Conservation (phyloP, 2,888 invertebrate genomes). For the Caradrina kadenii region DNA sequence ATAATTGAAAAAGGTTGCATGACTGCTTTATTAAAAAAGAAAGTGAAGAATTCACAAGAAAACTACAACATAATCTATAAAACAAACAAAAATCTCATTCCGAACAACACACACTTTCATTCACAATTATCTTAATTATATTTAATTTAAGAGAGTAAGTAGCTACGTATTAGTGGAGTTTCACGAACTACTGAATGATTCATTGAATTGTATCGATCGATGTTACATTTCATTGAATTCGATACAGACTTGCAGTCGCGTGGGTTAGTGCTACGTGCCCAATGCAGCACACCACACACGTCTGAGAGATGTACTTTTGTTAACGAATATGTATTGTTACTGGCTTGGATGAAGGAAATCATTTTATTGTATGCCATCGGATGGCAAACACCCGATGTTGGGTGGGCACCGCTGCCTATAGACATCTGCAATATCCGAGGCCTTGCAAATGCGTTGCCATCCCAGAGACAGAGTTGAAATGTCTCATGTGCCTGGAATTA, state of each 20-base stretch:
- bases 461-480: too few relatives aligned
- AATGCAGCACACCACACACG: conserved; percentile 39
- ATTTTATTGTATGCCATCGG: too few relatives aligned
- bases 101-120: conserved; percentile 59
- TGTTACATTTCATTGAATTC: conserved; percentile 56
- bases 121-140: conserved; percentile 57
- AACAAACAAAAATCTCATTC: conserved; percentile 24
- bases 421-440: too few relatives aligned
- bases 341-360: too few relatives aligned
- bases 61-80: conserved; percentile 25
- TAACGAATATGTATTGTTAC: not conserved
- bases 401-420: too few relatives aligned
- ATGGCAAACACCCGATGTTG: too few relatives aligned
- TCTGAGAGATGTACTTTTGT: conserved; percentile 44
- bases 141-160: conserved; percentile 50
- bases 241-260: conserved; percentile 26
- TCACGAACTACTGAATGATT: conserved; percentile 67
- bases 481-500: too few relatives aligned
- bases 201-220: conserved; percentile 60
- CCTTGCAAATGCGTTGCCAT: too few relatives aligned
- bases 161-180: conserved; percentile 30
- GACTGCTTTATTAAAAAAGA: conserved; percentile 6
- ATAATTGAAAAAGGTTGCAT: conserved; percentile 25
- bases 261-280: conserved; percentile 39
- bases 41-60: conserved; percentile 35